Conservation (phyloP, 2,888 invertebrate genomes). For the Stramonita haemastoma region DNA sequence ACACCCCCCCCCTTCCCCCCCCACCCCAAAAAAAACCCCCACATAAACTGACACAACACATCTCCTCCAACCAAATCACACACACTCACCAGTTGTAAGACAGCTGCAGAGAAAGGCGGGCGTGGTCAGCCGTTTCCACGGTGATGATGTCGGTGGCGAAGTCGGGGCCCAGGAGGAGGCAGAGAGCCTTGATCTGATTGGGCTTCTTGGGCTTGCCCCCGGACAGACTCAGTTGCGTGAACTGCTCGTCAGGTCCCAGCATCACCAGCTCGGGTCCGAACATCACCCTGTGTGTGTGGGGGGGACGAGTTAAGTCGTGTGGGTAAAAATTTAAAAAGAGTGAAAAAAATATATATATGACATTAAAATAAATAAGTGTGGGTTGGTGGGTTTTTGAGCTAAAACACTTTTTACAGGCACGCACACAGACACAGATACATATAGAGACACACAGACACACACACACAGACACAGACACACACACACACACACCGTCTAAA, state of each 20-base stretch:
- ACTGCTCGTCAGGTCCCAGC: conserved; percentile 80
- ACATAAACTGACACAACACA: too few species aligned
- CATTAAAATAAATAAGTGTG: too few species aligned
- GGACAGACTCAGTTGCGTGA: conserved; percentile 79
- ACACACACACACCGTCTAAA: too few species aligned
- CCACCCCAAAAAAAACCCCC: too few species aligned
- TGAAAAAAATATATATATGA: not conserved
- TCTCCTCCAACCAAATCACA: too few species aligned
- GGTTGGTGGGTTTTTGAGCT: too few species aligned
- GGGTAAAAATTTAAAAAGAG: not conserved
- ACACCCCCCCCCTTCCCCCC: too few species aligned
- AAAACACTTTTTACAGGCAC: too few species aligned
- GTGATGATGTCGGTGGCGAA: conserved; percentile 80
- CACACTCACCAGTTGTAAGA: conserved; percentile 79
- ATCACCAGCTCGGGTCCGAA: conserved; percentile 81
- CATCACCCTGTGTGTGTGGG: conserved; percentile 77
- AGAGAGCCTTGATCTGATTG: conserved; percentile 78
- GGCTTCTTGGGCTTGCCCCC: conserved; percentile 80
- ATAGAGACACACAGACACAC: too few species aligned
- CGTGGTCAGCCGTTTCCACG: conserved; percentile 80
- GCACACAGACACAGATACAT: too few species aligned
- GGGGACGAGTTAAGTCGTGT: too few species aligned
- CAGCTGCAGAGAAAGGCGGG: conserved; percentile 79
- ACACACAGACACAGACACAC: too few species aligned
- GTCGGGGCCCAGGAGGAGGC: conserved; percentile 79